Evolutionary conservation across 2,113 vertebrate genomes (phyloP), one percentile per base, ranked within the genome.

Genomic region (Verasper variegatus): DNA sequence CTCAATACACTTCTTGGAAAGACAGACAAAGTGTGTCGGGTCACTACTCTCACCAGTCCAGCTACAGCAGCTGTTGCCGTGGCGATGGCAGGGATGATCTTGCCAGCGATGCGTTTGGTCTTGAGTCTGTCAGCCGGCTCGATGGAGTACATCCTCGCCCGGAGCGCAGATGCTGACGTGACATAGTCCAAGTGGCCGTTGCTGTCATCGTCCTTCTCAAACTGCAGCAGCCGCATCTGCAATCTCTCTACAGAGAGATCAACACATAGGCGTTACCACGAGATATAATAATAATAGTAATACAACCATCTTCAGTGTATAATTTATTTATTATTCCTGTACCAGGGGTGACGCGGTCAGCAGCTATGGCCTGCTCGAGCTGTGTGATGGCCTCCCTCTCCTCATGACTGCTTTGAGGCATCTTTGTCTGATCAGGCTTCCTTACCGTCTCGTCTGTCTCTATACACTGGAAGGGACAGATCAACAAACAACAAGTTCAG

Each of bases 71-170:
- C 98, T 20, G 98, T 99, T 52, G 98, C 96, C n/a, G 98, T 99
- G 80, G 98, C 98, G 57, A 99, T 99, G 18, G 98, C 98, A 20
- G 98, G 98, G 86, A 99, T 99, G 82, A 99, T 99, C 92, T 98
- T 98, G 3, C 98, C 98, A 49, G 98, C 98, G 57, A 99, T 98
- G 49, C 97, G 96, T 78, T 99, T 99, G 71, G 97, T 98, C 95
- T 98, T 98, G 37, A 99, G 94, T 47, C 97, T 93, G 87, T 99
- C 97, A 5, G 97, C 97, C 0, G 96, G 95, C 42, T 99, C 96
- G 0, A 99, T 99, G 75, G 90, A 95, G 87, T 99, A 99, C 98
- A 99, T 97, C 78, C 86, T 95, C 76, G 98, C 98, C 88, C 98
- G 92, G 82, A 99, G 93, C 57, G 97, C 95, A 5, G 98, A 98